Conservation (phyloP, 2,113 vertebrate species). For the Neotoma lepida region DNA sequence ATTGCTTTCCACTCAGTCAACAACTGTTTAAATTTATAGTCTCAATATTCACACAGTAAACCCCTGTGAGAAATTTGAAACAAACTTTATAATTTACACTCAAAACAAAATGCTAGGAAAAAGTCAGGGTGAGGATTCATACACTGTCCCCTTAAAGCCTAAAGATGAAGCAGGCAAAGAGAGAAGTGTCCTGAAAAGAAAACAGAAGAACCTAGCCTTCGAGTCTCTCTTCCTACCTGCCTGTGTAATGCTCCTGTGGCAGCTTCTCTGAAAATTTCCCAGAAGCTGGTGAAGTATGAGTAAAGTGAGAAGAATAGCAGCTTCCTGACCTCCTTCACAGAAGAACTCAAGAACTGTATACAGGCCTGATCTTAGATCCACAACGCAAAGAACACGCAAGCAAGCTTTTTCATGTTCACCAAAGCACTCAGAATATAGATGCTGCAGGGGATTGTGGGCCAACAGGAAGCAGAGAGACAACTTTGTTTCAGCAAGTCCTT, state of each 20-base stretch:
- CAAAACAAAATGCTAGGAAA: slow-evolving; percentile 43
- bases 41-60: background rate
- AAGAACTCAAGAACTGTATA: background rate
- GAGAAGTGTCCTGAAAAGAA: background rate
- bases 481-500: background rate
- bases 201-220: background rate
- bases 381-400: background rate
- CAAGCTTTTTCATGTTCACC: slow-evolving; percentile 4
- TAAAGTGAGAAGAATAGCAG: background rate
- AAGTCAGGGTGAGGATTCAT: background rate
- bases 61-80: background rate
- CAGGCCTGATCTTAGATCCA: background rate
- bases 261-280: background rate
- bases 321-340: background rate
- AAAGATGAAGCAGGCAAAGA: background rate
- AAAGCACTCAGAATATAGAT: background rate
- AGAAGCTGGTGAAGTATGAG: background rate
- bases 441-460: background rate
- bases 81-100: slow-evolving; percentile 4
- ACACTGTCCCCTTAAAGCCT: background rate
- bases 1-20: background rate
- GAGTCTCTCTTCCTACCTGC: background rate
- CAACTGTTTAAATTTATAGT: background rate
- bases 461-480: slow-evolving; percentile 14
- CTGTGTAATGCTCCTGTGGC: background rate